A percentile compares a stretch with the other conserved stretches of the same genome.
These are phyloP conservation scores for Tamandua tetradactyla DNA, from an alignment of 2,797 vertebrate species.

Conservation along the genomic window DNA sequence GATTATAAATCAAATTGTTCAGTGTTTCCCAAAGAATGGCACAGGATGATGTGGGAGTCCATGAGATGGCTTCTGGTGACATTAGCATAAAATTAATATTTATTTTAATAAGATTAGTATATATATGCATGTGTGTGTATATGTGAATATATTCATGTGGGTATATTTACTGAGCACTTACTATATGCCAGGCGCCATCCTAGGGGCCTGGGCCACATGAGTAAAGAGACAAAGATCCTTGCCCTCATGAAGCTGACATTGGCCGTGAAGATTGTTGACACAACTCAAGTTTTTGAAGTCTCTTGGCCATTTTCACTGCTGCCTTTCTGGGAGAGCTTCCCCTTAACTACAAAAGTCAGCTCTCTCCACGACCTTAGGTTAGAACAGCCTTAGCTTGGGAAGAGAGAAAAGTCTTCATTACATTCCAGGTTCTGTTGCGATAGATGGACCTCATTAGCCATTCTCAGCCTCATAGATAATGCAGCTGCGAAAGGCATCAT, in stretches of 20 bases:
- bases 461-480: conserved; percentile 71
- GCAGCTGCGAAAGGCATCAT: conserved; percentile 56
- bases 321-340: background rate
- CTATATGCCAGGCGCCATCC: background rate
- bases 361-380: background rate
- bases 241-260: background rate
- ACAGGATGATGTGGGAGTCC: background rate
- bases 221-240: background rate
- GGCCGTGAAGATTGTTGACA: background rate
- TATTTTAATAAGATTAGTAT: background rate
- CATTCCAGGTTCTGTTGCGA: conserved; percentile 24
- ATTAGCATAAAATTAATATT: background rate
- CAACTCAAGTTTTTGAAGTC: background rate
- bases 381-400: background rate
- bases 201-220: background rate
- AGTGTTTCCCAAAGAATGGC: background rate
- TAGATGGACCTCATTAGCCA: conserved; percentile 72
- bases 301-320: background rate
- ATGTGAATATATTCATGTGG: background rate
- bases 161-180: background rate
- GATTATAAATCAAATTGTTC: background rate
- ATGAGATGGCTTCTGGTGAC: background rate
- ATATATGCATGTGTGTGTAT: background rate
- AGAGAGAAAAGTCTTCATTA: background rate
- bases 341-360: background rate